These are phyloP conservation scores for Cyanoderma ruficeps DNA, from an alignment of 2,113 vertebrate species.

Conservation along the genomic window DNA sequence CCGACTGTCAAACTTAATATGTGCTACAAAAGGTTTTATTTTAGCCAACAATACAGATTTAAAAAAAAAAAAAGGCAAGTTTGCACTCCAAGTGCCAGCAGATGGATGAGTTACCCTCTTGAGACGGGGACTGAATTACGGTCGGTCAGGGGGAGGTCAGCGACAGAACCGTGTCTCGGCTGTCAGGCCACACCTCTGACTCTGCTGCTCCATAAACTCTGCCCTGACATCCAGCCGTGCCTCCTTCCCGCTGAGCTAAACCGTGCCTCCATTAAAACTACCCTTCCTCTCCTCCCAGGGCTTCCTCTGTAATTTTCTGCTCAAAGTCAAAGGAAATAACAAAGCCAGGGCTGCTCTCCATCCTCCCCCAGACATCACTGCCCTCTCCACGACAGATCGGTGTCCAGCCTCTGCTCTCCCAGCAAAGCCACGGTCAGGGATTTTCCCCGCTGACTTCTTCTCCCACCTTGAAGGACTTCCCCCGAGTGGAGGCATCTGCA, in stretches of 20 bases:
- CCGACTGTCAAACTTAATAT: background rate
- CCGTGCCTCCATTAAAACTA: background rate
- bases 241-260: background rate
- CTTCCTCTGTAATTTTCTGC: background rate
- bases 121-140: background rate
- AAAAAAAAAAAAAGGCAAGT: background rate
- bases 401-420: background rate
- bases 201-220: background rate
- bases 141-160: background rate
- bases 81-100: background rate
- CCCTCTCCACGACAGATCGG: background rate
- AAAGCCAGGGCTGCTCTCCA: background rate
- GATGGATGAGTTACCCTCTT: background rate
- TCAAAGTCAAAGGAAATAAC: slow-evolving; percentile 1
- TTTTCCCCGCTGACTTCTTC: background rate
- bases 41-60: background rate
- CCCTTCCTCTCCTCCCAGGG: background rate
- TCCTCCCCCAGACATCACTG: background rate
- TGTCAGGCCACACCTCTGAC: background rate
- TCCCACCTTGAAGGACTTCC: background rate
- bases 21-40: background rate
- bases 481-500: background rate
- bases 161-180: background rate
- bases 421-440: background rate
- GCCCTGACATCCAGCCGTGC: background rate